These are phyloP conservation scores for Axinella damicornis DNA, from an alignment of 37 sponge, comb jelly and placozoan genomes.

Conservation along the genomic window DNA sequence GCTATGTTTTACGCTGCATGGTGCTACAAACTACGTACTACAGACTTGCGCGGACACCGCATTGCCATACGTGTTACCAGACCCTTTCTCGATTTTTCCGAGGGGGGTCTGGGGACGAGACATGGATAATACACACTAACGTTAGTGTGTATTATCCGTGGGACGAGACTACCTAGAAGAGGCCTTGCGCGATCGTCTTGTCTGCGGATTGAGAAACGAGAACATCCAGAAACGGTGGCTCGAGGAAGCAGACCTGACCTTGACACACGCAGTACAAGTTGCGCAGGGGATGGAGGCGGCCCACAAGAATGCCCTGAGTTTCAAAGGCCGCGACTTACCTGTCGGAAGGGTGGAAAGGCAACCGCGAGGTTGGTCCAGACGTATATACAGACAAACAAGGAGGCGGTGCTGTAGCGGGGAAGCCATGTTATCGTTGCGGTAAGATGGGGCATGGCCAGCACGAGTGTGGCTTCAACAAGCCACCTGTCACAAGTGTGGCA, in stretches of 20 bases:
- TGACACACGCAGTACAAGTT: neutral
- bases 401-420: neutral
- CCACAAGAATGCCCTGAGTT: conserved; percentile 2
- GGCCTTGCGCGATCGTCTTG: neutral
- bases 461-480: too few species aligned
- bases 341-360: neutral
- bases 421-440: neutral
- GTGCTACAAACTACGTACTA: too few species aligned
- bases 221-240: neutral
- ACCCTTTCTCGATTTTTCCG: too few species aligned
- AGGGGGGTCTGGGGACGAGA: too few species aligned
- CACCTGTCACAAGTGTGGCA: too few species aligned
- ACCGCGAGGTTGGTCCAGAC: neutral
- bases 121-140: too few species aligned
- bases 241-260: conserved; percentile 4
- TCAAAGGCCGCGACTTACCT: neutral
- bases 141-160: too few species aligned
- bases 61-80: too few species aligned
- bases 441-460: too few species aligned
- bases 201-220: conserved; percentile 10
- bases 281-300: conserved; percentile 20
- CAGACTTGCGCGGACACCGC: too few species aligned
- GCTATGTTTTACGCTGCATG: too few species aligned
- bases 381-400: neutral
- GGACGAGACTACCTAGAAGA: conserved; percentile 4